Conservation (phyloP, 2,113 vertebrate genomes). For the Muntiacus reevesi region DNA sequence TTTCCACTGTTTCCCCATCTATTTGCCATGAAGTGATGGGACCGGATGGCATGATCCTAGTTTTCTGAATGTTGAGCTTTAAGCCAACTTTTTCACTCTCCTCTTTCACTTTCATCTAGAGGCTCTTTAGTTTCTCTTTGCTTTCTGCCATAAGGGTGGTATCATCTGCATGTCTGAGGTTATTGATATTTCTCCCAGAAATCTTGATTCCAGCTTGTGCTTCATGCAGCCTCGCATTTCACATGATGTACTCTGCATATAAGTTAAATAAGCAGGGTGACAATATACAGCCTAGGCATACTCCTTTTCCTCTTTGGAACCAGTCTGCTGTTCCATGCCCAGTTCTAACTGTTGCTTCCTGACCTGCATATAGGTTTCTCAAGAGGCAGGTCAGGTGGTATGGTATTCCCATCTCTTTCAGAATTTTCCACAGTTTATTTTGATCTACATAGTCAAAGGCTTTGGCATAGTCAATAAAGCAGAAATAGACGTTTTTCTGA, state of each 20-base stretch:
- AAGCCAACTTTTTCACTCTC: background rate
- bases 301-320: background rate
- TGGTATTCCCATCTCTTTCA: background rate
- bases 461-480: background rate
- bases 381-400: background rate
- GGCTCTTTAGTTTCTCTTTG: background rate
- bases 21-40: background rate
- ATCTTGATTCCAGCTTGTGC: background rate
- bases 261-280: background rate
- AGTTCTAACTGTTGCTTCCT: background rate
- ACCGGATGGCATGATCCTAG: background rate
- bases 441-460: background rate
- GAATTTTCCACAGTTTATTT: background rate
- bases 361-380: background rate
- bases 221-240: background rate
- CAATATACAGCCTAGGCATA: background rate
- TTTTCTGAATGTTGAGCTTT: background rate
- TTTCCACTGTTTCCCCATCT: background rate
- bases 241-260: background rate
- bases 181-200: background rate
- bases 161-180: background rate
- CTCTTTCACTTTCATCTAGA: background rate
- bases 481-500: background rate
- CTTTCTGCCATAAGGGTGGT: background rate
- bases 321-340: background rate